Conservation (phyloP, 1,140 invertebrate genomes). For the Papilio helenus region DNA sequence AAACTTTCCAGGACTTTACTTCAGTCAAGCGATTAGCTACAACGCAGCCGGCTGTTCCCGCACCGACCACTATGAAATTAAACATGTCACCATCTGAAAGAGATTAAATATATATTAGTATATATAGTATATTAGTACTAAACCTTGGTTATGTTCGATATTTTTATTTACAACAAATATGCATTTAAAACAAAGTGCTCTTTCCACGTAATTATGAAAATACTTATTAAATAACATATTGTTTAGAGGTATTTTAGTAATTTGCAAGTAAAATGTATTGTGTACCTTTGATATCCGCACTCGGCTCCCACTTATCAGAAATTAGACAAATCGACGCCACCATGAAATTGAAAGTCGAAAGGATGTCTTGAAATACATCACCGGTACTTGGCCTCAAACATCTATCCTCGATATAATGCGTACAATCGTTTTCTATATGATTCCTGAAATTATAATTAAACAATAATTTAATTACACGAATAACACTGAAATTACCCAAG, state of each 20-base stretch:
- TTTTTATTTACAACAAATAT: no score
- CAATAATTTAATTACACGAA: no score
- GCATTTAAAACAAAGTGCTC: no score
- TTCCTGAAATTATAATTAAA: not conserved
- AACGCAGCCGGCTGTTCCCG: constrained; percentile 66
- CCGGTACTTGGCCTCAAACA: constrained; percentile 16
- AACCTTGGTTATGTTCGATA: no score
- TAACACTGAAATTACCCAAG: no score
- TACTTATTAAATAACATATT: no score
- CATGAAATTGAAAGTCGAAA: constrained; percentile 26
- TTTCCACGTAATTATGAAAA: no score
- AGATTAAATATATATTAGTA: no score
- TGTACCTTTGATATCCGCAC: constrained; percentile 20
- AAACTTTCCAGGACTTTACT: constrained; percentile 64
- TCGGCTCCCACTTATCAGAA: constrained; percentile 13
- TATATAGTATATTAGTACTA: no score
- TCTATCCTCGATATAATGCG: not conserved
- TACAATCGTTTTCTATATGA: not conserved
- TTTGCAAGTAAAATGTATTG: no score
- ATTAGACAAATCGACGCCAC: constrained; percentile 16
- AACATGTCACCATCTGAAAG: constrained; percentile 54
- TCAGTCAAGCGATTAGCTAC: constrained; percentile 78
- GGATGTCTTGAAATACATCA: not conserved
- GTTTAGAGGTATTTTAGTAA: no score
- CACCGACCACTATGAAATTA: constrained; percentile 64